Evolutionary conservation across 2,113 vertebrate genomes (phyloP), one percentile per base, ranked within the genome.

Genomic region (Thamnophis sirtalis): DNA sequence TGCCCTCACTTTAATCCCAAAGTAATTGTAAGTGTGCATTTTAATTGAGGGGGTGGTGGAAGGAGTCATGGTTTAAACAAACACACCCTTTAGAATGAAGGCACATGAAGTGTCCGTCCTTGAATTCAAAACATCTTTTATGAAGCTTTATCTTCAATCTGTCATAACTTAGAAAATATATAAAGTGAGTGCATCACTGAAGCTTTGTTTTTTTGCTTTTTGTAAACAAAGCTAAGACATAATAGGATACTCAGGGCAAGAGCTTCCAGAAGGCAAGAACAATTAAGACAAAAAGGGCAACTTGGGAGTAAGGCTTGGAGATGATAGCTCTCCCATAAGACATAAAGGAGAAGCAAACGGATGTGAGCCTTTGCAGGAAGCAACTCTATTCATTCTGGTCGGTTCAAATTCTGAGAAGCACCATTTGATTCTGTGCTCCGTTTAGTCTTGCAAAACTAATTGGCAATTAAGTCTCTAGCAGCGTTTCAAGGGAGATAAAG

Each of bases 61-160:
- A 51, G 43, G 43, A 24, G 17, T 26, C 15, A 85, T n/a, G 15
- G 11, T 43, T 24, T 84, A 26, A 33, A 55, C 33, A 38, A 4
- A 60, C 53, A 58, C 49, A n/a, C 5, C 2, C 51, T 84, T 90
- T 53, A 48, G 15, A 84, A 43, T 19, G 10, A n/a, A 85, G 50
- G 7, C 21, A 51, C 17, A 33, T 19, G 1, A 60, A 19, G 9
- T 1, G 48, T 86, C 49, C 38, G 3, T 33, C n/a, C 90, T 86
- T 26, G 1, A 54, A 54, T 94, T 86, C 56, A 92, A n/a, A 53
- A 89, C 21, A 9, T 86, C 2, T 53, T 51, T 7, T 10, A 38
- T 84, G 10, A 94, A 28, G 3, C 1, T 68, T 5, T 50, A 53
- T 84, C 58, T 86, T 93, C 50, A 88, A 38, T 93, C 93, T 95